Evolutionary conservation across 2,113 vertebrate genomes (phyloP).

Genomic region (Orthochromis indermauri): DNA sequence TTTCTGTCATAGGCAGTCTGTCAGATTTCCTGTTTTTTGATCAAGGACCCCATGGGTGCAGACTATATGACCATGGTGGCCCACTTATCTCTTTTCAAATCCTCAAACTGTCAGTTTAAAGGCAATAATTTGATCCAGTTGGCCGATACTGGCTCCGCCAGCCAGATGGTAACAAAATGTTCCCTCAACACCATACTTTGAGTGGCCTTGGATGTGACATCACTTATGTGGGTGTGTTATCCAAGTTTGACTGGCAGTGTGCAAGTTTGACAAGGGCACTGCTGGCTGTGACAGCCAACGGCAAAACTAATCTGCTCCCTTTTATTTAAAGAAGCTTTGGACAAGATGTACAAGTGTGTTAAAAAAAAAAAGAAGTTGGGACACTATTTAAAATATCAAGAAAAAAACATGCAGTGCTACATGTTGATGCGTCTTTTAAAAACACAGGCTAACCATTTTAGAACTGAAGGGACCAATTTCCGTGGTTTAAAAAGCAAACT

Average conservation of each 20-base stretch:
- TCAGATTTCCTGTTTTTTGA: constrained; percentile 75
- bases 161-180: neutral
- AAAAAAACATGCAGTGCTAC: neutral
- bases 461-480: neutral
- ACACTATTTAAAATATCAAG: neutral
- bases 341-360: neutral
- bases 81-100: neutral
- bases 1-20: constrained; percentile 77
- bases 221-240: neutral
- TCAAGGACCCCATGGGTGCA: constrained; percentile 69
- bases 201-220: neutral
- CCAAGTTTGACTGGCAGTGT: neutral
- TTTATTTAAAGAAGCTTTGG: neutral
- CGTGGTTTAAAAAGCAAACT: neutral
- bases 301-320: neutral
- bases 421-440: fast-evolving
- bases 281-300: neutral
- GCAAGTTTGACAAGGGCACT: neutral
- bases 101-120: neutral
- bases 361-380: neutral
- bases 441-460: neutral
- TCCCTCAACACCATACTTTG: neutral
- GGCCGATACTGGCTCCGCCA: neutral
- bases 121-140: neutral
- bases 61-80: constrained; percentile 21